Evolutionary conservation across 2,888 invertebrate genomes (phyloP).

Genomic region (Phengaris alcon): DNA sequence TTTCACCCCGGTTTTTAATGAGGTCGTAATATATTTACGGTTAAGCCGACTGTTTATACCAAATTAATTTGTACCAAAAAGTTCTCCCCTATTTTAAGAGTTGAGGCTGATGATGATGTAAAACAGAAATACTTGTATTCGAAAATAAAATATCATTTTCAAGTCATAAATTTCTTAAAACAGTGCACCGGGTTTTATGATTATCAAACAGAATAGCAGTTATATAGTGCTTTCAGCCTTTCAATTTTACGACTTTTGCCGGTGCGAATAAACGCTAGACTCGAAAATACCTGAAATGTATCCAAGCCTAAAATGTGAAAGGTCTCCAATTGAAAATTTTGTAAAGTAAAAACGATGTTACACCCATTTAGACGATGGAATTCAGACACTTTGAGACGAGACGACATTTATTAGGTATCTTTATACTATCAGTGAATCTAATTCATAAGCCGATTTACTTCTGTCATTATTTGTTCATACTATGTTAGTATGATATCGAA

Average conservation of each 20-base stretch:
- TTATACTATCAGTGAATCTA: too few species aligned
- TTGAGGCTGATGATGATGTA: not conserved
- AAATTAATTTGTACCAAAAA: too few species aligned
- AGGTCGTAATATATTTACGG: too few species aligned
- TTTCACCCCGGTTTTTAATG: too few species aligned
- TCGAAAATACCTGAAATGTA: not conserved
- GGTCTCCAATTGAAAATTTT: not conserved
- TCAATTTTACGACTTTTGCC: not conserved
- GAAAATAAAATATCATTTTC: not conserved
- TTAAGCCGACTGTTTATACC: too few species aligned
- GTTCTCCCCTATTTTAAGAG: too few species aligned
- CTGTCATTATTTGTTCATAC: too few species aligned
- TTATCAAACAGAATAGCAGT: not conserved
- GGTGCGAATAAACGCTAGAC: not conserved
- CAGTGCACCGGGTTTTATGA: not conserved
- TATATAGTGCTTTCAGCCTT: not conserved
- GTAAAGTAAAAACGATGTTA: not conserved
- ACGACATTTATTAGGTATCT: too few species aligned
- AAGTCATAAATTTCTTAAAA: constrained; percentile 1
- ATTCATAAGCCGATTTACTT: too few species aligned
- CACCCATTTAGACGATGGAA: too few species aligned
- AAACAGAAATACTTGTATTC: not conserved
- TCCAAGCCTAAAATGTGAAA: not conserved
- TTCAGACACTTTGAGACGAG: too few species aligned
- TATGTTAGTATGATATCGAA: too few species aligned